A percentile compares a stretch with the other conserved stretches of the same genome.
phyloP scores from a whole-genome alignment of 2,797 vertebrate species.

The Glossophaga mutica region DNA sequence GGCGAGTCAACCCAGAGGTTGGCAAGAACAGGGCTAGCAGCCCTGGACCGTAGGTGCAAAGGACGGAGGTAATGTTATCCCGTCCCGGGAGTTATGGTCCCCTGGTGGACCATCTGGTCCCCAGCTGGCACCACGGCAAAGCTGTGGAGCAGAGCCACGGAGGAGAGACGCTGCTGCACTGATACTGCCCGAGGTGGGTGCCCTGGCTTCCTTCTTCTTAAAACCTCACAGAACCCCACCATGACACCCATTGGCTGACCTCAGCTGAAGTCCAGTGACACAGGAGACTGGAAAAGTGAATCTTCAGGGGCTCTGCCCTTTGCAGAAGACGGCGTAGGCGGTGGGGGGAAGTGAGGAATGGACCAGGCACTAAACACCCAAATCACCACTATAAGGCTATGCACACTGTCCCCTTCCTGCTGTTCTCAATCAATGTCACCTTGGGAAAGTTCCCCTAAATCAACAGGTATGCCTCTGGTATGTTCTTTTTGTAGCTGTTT shows the following conservation, averaged over 20 bases:
- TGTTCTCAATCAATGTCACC: neutral
- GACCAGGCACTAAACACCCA: neutral
- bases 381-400: neutral
- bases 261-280: neutral
- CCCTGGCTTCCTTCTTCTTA: neutral
- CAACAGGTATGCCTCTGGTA: neutral
- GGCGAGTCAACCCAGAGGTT: neutral
- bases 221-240: neutral
- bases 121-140: fast-evolving
- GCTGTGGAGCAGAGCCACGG: neutral
- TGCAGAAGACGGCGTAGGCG: neutral
- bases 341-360: neutral
- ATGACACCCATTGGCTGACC: neutral
- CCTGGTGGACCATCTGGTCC: neutral
- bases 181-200: neutral
- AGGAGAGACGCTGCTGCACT: neutral
- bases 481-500: neutral
- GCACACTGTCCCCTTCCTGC: neutral
- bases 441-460: neutral
- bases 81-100: neutral
- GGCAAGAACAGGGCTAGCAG: neutral
- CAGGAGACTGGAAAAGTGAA: neutral
- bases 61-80: neutral
- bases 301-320: no score
- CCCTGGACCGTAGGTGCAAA: neutral